Percentiles rank a stretch among this genome's conserved stretches.
Evolutionary conservation across 2,888 invertebrate genomes (phyloP).

Genomic region (Drosophila paranaensis): DNA sequence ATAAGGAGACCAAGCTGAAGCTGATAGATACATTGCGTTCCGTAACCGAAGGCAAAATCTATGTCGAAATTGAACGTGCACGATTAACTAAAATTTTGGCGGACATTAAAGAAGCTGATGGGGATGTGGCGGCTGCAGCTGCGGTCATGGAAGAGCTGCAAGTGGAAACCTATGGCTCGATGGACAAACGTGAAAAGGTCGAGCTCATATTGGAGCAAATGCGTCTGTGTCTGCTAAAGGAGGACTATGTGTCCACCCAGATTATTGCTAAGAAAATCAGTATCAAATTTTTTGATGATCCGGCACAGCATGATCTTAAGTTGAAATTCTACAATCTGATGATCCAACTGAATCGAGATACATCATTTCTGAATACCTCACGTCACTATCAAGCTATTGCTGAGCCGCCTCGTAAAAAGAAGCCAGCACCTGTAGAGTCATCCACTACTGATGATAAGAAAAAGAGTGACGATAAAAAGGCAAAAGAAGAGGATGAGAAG

Average conservation of each 20-base stretch:
- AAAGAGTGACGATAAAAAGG: constrained; percentile 76
- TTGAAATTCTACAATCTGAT: constrained; percentile 84
- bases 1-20: constrained; percentile 95
- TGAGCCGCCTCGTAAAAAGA: constrained; percentile 86
- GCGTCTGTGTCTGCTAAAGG: constrained; percentile 97
- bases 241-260: constrained; percentile 98
- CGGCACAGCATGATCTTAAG: constrained; percentile 84
- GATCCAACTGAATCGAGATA: constrained; percentile 97
- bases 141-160: constrained; percentile 97
- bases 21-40: constrained; percentile 97
- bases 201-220: constrained; percentile 99
- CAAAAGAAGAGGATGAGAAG: constrained; percentile 71
- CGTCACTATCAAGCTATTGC: constrained; percentile 98
- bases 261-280: constrained; percentile 99
- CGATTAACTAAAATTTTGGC: constrained; percentile 96
- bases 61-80: constrained; percentile 99
- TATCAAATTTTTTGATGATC: constrained; percentile 97
- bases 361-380: constrained; percentile 96
- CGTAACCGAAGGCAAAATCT: constrained; percentile 99
- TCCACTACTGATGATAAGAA: constrained; percentile 65
- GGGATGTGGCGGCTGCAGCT: constrained; percentile 94
- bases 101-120: constrained; percentile 93
- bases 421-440: constrained; percentile 60
- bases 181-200: constrained; percentile 97
- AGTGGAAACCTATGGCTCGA: constrained; percentile 98